Evolutionary conservation across 1,140 invertebrate genomes (phyloP).

Genomic region (Gryllus bimaculatus): DNA sequence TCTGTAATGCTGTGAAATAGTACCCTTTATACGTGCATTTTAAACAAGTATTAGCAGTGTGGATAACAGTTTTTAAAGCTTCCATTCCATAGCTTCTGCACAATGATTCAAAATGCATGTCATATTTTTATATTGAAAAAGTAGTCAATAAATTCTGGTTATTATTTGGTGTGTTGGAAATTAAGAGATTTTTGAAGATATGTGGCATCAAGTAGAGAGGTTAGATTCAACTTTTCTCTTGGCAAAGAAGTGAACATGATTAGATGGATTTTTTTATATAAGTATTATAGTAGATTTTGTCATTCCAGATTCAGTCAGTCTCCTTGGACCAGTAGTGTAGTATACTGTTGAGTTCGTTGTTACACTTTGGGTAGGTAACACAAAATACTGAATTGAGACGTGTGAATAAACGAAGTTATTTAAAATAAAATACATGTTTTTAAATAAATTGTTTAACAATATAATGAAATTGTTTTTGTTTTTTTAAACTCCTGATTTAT

Average conservation of each 20-base stretch:
- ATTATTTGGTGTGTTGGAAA: background rate
- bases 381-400: background rate
- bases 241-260: too few relatives aligned
- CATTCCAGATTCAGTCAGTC: background rate
- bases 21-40: background rate
- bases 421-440: background rate
- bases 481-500: too few relatives aligned
- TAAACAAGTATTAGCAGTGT: background rate
- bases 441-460: slow-evolving; percentile 1
- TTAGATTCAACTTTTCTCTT: too few relatives aligned
- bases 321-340: background rate
- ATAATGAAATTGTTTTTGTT: background rate
- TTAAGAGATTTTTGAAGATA: background rate
- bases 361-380: slow-evolving; percentile 4
- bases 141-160: background rate
- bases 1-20: background rate
- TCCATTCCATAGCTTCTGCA: background rate
- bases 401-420: background rate
- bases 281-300: background rate
- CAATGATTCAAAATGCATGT: background rate
- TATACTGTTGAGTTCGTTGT: background rate
- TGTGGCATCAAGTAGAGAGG: background rate
- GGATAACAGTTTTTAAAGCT: background rate
- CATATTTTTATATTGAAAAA: background rate
- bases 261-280: background rate